Percentiles rank a stretch among this genome's conserved stretches.
These are phyloP conservation scores for Luehdorfia chinensis DNA, from an alignment of 1,140 invertebrate genomes.

Conservation along the genomic window DNA sequence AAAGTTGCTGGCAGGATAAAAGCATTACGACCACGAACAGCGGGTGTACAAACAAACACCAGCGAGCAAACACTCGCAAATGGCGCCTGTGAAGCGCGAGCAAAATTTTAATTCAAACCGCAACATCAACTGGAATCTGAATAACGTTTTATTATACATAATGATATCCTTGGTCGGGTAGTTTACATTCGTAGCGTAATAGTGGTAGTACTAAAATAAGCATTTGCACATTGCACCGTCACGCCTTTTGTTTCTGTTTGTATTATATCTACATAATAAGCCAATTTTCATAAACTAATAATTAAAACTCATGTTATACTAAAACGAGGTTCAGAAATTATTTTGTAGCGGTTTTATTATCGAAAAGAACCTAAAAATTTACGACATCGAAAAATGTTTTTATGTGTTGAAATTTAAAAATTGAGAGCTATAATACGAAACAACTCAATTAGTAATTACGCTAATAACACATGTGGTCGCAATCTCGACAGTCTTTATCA, in stretches of 20 bases:
- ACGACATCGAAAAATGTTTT: too few relatives aligned
- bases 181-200: conserved; percentile 10
- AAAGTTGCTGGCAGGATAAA: conserved; percentile 15
- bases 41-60: conserved; percentile 25
- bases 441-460: conserved; percentile 7
- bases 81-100: conserved; percentile 19
- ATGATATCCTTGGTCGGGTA: conserved; percentile 9
- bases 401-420: not conserved
- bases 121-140: conserved; percentile 9
- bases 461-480: conserved; percentile 15
- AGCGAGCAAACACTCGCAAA: conserved; percentile 18
- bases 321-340: too few relatives aligned
- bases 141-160: conserved; percentile 13
- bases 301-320: too few relatives aligned
- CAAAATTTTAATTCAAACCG: conserved; percentile 29
- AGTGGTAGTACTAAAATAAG: not conserved
- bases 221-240: not conserved
- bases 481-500: conserved; percentile 13
- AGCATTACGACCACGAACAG: conserved; percentile 17
- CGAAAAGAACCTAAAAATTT: too few relatives aligned
- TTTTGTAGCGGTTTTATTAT: too few relatives aligned
- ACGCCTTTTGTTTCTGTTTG: not conserved
- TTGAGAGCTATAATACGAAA: not conserved
- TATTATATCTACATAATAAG: too few relatives aligned
- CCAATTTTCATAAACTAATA: too few relatives aligned